Evolutionary conservation across 1,140 invertebrate species (phyloP).

Genomic region (Ceratina australensis): DNA sequence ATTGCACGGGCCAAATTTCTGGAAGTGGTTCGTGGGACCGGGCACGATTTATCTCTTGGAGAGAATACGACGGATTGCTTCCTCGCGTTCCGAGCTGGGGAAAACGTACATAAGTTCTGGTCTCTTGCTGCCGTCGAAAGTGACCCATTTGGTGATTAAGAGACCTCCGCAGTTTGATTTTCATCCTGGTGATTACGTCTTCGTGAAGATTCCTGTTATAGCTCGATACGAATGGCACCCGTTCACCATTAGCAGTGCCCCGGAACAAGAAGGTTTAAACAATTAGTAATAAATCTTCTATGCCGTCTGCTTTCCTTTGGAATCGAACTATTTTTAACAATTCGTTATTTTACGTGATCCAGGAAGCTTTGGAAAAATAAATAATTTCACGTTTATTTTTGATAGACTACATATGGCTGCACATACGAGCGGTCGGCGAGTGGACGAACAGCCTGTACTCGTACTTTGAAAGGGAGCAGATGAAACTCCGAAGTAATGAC

Average conservation of each 20-base stretch:
- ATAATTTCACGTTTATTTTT: slow-evolving; percentile 1
- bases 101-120: slow-evolving; percentile 93
- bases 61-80: slow-evolving; percentile 83
- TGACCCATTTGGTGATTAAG: slow-evolving; percentile 93
- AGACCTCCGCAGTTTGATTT: slow-evolving; percentile 92
- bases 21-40: slow-evolving; percentile 96
- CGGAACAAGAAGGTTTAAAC: slow-evolving; percentile 91
- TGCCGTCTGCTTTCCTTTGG: too few relatives aligned
- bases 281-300: background rate
- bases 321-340: background rate
- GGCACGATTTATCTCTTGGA: slow-evolving; percentile 91
- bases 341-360: too few relatives aligned
- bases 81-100: slow-evolving; percentile 85
- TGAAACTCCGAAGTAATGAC: slow-evolving; percentile 84
- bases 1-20: slow-evolving; percentile 95
- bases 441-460: slow-evolving; percentile 95
- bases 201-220: slow-evolving; percentile 95
- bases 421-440: slow-evolving; percentile 95
- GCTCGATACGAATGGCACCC: slow-evolving; percentile 98
- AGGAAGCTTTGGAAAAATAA: background rate
- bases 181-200: slow-evolving; percentile 96
- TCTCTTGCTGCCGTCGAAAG: slow-evolving; percentile 90
- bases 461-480: slow-evolving; percentile 92
- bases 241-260: slow-evolving; percentile 97
- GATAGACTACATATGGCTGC: slow-evolving; percentile 93